Evolutionary conservation across 2,888 invertebrate species (phyloP), one percentile per base, ranked within the genome.

Genomic region (Galeopsomyia nigrocyanea): DNA sequence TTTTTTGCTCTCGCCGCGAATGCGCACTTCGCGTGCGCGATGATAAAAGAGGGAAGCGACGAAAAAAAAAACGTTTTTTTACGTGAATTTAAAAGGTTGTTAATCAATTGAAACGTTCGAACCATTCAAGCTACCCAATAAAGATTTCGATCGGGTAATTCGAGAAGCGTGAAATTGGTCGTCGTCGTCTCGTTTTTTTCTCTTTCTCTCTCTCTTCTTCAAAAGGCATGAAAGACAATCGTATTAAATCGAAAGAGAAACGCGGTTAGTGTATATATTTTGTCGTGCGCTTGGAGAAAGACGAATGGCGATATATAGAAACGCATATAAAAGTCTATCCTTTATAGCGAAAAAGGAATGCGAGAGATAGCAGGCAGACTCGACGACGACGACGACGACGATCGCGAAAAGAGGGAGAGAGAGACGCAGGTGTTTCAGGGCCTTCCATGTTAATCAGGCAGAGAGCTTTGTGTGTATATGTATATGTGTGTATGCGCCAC

Each of bases 361-460:
- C 49, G 62, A 67, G 64, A 55, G 60, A 26, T 26, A 26, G 26
- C 26, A 2, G 26, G 26, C 26, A 26, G 26, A 3, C 5, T n/a
- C n/a, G n/a, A n/a, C n/a, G n/a, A n/a, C n/a, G n/a, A n/a, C 73
- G 60, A 31, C 46, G 57, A 64, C 47, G 53, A 62, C 71, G 66
- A n/a, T 19, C 55, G 21, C 50, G 57, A 60, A 49, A 55, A 47
- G 19, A 19, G 53, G 22, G 49, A 49, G 49, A 65, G 49, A 65
- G 26, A 77, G 77, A 76, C 78, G 83, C 85, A 85, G 84, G 84
- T 84, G 84, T 82, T 82, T 81, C 81, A 79, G 79, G 77, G 78
- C 77, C 80, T 81, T 80, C 78, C 81, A 82, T 83, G 83, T 84
- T 84, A 84, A 85, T 85, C 84, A 80, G 80, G 73, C 66, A 71